A percentile compares a stretch with the other conserved stretches of the same genome.
Conservation (phyloP, 1,140 invertebrate species). For the Triops cancriformis region DNA sequence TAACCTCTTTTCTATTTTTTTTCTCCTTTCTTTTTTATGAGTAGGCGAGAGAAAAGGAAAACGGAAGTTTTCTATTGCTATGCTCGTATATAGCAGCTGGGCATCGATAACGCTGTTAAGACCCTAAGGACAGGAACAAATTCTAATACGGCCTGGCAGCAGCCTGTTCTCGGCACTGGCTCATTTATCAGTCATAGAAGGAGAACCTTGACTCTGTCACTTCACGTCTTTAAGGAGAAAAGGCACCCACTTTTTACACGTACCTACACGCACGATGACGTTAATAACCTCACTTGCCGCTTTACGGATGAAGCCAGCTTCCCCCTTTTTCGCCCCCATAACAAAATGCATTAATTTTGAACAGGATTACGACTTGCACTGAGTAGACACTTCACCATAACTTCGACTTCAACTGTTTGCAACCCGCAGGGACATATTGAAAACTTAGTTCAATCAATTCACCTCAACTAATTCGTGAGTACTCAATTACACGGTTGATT, state of each 20-base stretch:
- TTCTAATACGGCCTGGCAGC: constrained; percentile 8
- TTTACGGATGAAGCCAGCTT: too few relatives aligned
- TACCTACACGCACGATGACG: neutral
- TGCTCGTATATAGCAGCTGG: neutral
- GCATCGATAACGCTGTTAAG: neutral
- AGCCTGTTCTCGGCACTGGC: neutral
- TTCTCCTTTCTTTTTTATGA: too few relatives aligned
- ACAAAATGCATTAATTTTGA: too few relatives aligned
- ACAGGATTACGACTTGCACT: too few relatives aligned
- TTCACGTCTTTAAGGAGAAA: neutral
- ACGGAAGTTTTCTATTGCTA: neutral
- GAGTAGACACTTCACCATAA: too few relatives aligned
- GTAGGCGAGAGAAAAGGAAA: neutral
- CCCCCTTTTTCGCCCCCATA: too few relatives aligned
- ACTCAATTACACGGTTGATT: too few relatives aligned
- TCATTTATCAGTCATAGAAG: neutral
- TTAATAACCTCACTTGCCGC: neutral
- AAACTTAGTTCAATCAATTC: too few relatives aligned
- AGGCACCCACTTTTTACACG: neutral
- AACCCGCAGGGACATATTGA: too few relatives aligned
- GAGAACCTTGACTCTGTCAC: neutral
- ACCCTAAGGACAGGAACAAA: neutral
- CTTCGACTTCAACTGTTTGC: too few relatives aligned
- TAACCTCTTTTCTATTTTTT: neutral
- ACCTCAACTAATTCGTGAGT: too few relatives aligned